phyloP scores from a whole-genome alignment of 2,113 vertebrate genomes.

The Pseudorhombus dupliciocellatus region DNA sequence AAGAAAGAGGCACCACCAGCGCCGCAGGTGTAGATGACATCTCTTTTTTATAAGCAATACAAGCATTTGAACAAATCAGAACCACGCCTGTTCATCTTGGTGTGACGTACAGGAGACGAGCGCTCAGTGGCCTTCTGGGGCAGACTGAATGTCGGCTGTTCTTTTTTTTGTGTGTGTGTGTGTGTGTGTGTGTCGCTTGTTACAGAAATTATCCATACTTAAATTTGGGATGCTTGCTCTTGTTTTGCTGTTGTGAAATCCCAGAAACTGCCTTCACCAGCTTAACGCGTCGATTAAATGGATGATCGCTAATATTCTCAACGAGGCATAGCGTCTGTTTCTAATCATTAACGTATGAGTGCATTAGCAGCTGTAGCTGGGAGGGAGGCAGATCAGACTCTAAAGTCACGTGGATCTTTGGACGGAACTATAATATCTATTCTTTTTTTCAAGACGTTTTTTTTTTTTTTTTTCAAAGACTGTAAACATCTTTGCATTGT shows the following conservation, averaged over 20 bases:
- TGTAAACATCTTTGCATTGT: constrained; percentile 58
- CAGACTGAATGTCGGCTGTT: constrained; percentile 57
- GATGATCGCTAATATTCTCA: constrained; percentile 23
- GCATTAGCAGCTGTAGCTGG: constrained; percentile 50
- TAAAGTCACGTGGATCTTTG: constrained; percentile 56
- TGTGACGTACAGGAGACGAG: background rate
- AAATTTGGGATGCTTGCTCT: constrained; percentile 44
- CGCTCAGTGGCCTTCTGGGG: constrained; percentile 36
- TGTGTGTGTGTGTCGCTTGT: too few relatives aligned
- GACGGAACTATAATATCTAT: constrained; percentile 64
- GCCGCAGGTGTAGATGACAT: constrained; percentile 1
- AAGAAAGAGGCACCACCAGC: background rate
- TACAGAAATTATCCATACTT: too few relatives aligned
- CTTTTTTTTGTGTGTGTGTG: constrained; percentile 42
- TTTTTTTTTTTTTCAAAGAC: constrained; percentile 30
- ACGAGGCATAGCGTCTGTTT: constrained; percentile 28
- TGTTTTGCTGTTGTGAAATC: constrained; percentile 44
- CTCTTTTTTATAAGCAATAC: constrained; percentile 63
- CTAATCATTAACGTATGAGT: constrained; percentile 36
- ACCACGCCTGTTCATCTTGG: constrained; percentile 35
- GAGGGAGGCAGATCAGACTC: constrained; percentile 57
- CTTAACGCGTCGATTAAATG: constrained; percentile 15
- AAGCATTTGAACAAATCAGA: constrained; percentile 51
- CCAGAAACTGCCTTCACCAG: constrained; percentile 59
- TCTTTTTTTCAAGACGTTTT: constrained; percentile 52